Base-by-base conservation (phyloP, 2,797 vertebrate genomes). In the Otolemur crassicaudatus region DNA sequence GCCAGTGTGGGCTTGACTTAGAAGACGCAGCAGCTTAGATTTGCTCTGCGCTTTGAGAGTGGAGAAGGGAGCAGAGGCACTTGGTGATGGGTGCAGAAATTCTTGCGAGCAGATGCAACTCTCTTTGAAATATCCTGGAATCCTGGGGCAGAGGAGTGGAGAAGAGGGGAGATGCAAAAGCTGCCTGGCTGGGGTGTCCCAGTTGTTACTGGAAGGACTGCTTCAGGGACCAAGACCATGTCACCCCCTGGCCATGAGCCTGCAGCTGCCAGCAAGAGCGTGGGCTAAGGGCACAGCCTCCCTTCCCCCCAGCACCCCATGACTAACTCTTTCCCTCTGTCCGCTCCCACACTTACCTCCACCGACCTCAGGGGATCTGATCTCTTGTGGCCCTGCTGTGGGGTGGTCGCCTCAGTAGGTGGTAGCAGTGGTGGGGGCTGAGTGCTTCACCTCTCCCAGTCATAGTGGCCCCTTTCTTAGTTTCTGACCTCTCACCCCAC, bases 221-320 rank as follows among this genome's bases (percentile, higher is more conserved):
- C 67, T 92, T 90, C 77, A 77, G 63, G 83, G 46, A 79, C 73
- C 73, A 87, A 77, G 60, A 65, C 43, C 75, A 87, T 76, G 80
- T 97, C 96, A 97, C 84, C 77, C 90, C 25, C 84, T 96, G 91
- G 93, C 94, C 87, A 65, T 60, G 89, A 75, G 95, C 95, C 86
- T 85, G 20, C 83, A 90, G 87, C 96, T 96, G 94, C 96, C 96
- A 97, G 75, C 9, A 0, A 88, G 89, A 83, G 91, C 0, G 90
- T 97, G 91, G 96, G 97, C 87, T 82, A 72, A 76, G 56, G 94
- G 86, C 94, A 92, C 72, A 49, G 76, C 86, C 83, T 95, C 92
- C 92, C 87, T 86, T 34, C 86, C 46, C 77, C 67, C n/a, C 40
- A 83, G 31, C 31, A 34, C 14, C 65, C 95, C 75, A 85, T 97